Base-by-base conservation (phyloP, 30 jellyfish, hydroid and myxozoan species). In the Rhopilema esculentum region DNA sequence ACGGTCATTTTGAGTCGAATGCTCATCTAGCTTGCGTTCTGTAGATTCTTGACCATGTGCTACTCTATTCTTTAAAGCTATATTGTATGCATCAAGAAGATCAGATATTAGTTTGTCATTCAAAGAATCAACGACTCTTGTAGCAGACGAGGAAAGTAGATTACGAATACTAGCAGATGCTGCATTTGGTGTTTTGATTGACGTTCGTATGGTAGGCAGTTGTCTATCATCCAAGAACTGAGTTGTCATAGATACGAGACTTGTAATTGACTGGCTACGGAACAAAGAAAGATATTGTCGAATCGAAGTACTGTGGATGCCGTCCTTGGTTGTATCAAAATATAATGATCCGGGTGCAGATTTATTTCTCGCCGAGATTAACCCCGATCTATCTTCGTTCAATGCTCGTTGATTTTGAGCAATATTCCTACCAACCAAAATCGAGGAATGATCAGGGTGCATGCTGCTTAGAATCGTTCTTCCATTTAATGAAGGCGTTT, bases 81-180 rank as follows among this genome's bases (percentile, higher is more conserved):
- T 7, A 70, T 70, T 24, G 64, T 70, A 70, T 23, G 80, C 80
- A 25, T 12, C 57, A 8, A 70, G 25, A 51, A 70, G 49, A 16
- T 70, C 80, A 25, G 80, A 70, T 1, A 70, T 24, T 8, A 28
- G 48, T 7, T 24, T 27, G 19, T 70, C 80, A 9, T 40, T 40
- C 57, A 40, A 40, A 40, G 57, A 40, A 40, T 40, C 57, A 12
- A 6, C 12, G 6, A 12, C 57, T 40, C 12, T 40, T 40, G 12
- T 40, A 40, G 57, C 57, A 40, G 12, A 40, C 9, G 57, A 2
- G 12, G 57, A 12, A 6, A 40, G 57, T 40, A 12, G 6, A 40
- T 40, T 40, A 12, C 9, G 12, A 6, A 40, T 40, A 12, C 12
- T 40, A 2, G 9, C 57, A 6, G 12, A 40, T 12, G n/a, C n/a